Evolutionary conservation across 2,797 vertebrate genomes (phyloP), one percentile per base, ranked within the genome.

Genomic region (Parotocinclus haroldoi): DNA sequence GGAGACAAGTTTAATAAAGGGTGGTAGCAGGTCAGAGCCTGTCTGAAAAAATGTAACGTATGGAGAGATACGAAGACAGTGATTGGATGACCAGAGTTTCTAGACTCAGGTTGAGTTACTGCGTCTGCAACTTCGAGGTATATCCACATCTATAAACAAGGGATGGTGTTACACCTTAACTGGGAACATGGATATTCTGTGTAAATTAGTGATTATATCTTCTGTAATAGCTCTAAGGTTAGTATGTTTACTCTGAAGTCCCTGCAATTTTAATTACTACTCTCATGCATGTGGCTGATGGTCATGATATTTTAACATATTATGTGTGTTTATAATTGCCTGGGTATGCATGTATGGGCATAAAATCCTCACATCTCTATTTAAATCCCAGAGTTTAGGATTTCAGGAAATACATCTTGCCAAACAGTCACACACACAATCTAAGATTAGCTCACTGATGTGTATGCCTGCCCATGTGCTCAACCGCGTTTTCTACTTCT

Each of bases 111-210:
- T 76, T 69, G 14, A 51, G 63, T 78, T 76, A 70, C 76, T 19
- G 18, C 73, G 74, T 76, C 60, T 53, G 59, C 57, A 73, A 75
- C 72, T 64, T 70, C 50, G 13, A 73, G 67, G 60, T 55, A 40
- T 16, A n/a, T 64, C 48, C 19, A 48, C 65, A 57, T 50, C 19
- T 38, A 73, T 38, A 66, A 11, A 69, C 56, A 58, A 8, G 10
- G 58, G 19, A 18, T 66, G n/a, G 16, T n/a, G 44, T 60, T 66
- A 51, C 49, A 69, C 40, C 59, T 53, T n/a, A 13, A 50, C 53
- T 61, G 59, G 74, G 12, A 56, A 40, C 53, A 42, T 60, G n/a
- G 37, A n/a, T 55, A 42, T 57, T 68, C 12, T 60, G 6, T 58
- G 56, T 53, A 27, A 52, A 27, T 27, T 27, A 27, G 17, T 55